Evolutionary conservation across 2,888 invertebrate genomes (phyloP), one percentile per base, ranked within the genome.

Genomic region (Clivina fossor): DNA sequence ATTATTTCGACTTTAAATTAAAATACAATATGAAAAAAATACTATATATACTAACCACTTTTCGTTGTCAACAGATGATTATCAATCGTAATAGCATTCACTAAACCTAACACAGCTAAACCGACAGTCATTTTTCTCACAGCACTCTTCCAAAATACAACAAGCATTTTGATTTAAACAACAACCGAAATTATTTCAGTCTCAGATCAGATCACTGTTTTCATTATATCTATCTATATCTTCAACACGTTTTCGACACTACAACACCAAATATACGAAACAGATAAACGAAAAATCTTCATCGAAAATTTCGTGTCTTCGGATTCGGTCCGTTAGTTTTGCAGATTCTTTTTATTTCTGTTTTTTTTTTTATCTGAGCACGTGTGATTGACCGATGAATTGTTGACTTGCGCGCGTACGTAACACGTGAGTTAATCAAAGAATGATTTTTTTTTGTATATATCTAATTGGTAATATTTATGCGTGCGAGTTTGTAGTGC

Each of bases 21-120:
- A n/a, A n/a, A n/a, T n/a, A n/a, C n/a, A n/a, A n/a, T n/a, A n/a
- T n/a, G n/a, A n/a, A 18, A 18, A 46, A n/a, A 32, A 40, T 40
- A 19, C 13, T 18, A 26, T 13, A 37, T 22, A 20, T 28, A 65
- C 69, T 71, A 68, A 77, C 78, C 77, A 66, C 74, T 76, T 58
- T 69, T 71, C 37, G 72, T 64, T 43, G 76, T 67, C 24, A 67
- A 68, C 38, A 78, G 64, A 53, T 74, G 74, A 66, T 74, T 76
- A 57, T 77, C 76, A 51, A 78, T 73, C 26, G 66, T 72, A 20
- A 77, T 61, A 33, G 68, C 66, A 33, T 63, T 59, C 7, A 67
- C 63, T 8, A 67, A 50, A 24, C 64, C 63, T 51, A 68, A 63
- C 59, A 65, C 37, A 3, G 65, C 65, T 18, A 68, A 59, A 57